Evolutionary conservation across 2,888 invertebrate species (phyloP).

Genomic region (Apodemia hepburni): DNA sequence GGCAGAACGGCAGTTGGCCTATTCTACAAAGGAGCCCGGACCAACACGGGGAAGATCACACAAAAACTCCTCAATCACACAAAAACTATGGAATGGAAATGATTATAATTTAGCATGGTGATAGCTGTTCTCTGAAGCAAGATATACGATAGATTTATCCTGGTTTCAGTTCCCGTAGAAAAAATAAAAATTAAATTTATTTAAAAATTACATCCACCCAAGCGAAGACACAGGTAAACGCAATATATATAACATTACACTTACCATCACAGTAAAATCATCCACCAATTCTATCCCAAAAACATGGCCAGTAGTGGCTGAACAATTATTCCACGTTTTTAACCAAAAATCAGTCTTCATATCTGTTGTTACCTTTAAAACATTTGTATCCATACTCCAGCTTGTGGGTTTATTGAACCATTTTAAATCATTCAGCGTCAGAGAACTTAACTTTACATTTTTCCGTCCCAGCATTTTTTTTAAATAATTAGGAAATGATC

Average conservation of each 20-base stretch:
- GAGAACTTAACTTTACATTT: constrained; percentile 17
- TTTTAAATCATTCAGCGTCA: constrained; percentile 40
- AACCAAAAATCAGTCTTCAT: constrained; percentile 63
- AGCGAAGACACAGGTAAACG: too few relatives aligned
- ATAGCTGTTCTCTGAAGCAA: too few relatives aligned
- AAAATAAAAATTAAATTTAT: too few relatives aligned
- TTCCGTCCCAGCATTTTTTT: background rate
- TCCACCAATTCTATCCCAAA: constrained; percentile 48
- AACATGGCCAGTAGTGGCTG: constrained; percentile 52
- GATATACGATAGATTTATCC: too few relatives aligned
- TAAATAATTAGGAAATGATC: constrained; percentile 1
- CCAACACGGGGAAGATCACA: too few relatives aligned
- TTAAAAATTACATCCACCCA: too few relatives aligned
- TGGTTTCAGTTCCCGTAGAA: too few relatives aligned
- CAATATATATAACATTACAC: background rate
- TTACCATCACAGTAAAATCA: constrained; percentile 55
- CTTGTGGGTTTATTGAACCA: constrained; percentile 58
- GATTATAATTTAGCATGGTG: too few relatives aligned
- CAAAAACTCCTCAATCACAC: too few relatives aligned
- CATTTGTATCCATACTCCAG: constrained; percentile 41
- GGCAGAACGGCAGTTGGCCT: too few relatives aligned
- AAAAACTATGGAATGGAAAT: too few relatives aligned
- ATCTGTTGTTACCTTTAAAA: constrained; percentile 47
- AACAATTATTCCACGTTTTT: constrained; percentile 55
- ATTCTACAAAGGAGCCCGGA: too few relatives aligned